Evolutionary conservation across 2,797 vertebrate species (phyloP).

Genomic region (Crenichthys baileyi): DNA sequence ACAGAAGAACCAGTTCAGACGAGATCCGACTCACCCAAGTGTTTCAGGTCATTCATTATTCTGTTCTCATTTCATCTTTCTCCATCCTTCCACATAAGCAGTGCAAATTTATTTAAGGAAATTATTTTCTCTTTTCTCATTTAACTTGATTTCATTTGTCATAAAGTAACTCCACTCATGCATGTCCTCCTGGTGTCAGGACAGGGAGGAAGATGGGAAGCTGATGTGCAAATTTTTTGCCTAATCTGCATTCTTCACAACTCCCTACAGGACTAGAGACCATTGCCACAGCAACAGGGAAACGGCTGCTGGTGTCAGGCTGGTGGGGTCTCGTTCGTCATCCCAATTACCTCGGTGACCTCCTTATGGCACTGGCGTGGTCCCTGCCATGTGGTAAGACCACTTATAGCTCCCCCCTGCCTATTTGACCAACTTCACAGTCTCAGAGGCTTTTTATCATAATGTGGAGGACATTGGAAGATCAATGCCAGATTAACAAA

Average conservation of each 20-base stretch:
- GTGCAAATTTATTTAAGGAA: neutral
- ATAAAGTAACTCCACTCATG: neutral
- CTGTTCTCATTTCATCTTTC: neutral
- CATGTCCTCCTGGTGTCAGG: constrained; percentile 3
- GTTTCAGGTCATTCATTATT: constrained; percentile 81
- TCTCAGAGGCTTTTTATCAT: neutral
- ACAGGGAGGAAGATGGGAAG: constrained; percentile 4
- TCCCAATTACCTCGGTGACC: constrained; percentile 92
- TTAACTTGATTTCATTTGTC: neutral
- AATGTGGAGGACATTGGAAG: constrained; percentile 13
- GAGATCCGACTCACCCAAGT: constrained; percentile 85
- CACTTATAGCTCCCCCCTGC: constrained; percentile 1
- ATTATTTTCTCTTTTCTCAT: neutral
- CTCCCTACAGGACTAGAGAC: constrained; percentile 84
- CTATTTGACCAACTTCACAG: neutral
- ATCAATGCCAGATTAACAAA: constrained; percentile 4
- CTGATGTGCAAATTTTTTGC: constrained; percentile 6
- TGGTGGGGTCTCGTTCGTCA: constrained; percentile 95
- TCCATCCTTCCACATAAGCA: neutral
- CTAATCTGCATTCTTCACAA: neutral
- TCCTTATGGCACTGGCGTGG: constrained; percentile 93
- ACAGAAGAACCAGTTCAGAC: constrained; percentile 91
- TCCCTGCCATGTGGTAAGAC: constrained; percentile 91
- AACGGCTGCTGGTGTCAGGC: constrained; percentile 87
- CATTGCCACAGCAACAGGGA: constrained; percentile 89